A percentile compares a stretch with the other conserved stretches of the same genome.
These are phyloP conservation scores for Helicorthomorpha holstii DNA, from an alignment of 1,140 invertebrate genomes.

Conservation along the genomic window DNA sequence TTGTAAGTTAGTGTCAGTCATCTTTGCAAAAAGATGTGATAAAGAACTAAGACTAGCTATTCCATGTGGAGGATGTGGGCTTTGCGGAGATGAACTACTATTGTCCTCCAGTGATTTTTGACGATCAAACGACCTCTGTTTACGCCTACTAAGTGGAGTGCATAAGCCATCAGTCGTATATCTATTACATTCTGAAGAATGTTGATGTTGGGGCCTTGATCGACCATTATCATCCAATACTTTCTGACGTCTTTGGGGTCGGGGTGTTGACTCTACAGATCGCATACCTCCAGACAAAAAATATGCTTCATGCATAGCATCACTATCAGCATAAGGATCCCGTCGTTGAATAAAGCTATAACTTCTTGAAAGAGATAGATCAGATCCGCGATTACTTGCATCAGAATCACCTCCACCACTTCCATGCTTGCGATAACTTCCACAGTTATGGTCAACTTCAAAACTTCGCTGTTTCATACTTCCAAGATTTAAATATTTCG, in stretches of 20 bases:
- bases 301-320: conserved; percentile 67
- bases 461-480: conserved; percentile 1
- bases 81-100: conserved; percentile 1
- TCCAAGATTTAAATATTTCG: background rate
- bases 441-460: background rate
- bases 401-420: background rate
- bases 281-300: conserved; percentile 28
- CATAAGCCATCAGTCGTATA: conserved; percentile 15
- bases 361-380: conserved; percentile 35
- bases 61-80: background rate
- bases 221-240: background rate
- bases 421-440: background rate
- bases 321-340: conserved; percentile 31
- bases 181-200: conserved; percentile 4
- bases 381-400: conserved; percentile 15
- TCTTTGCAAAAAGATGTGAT: background rate
- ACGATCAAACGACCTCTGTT: conserved; percentile 15
- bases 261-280: conserved; percentile 26
- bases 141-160: conserved; percentile 19
- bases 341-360: conserved; percentile 48
- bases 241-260: conserved; percentile 16
- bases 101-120: background rate
- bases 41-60: background rate
- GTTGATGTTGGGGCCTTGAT: conserved; percentile 11
- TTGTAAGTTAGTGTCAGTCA: background rate